Evolutionary conservation across 2,113 vertebrate genomes (phyloP).

Genomic region (Nycticorax nycticorax): DNA sequence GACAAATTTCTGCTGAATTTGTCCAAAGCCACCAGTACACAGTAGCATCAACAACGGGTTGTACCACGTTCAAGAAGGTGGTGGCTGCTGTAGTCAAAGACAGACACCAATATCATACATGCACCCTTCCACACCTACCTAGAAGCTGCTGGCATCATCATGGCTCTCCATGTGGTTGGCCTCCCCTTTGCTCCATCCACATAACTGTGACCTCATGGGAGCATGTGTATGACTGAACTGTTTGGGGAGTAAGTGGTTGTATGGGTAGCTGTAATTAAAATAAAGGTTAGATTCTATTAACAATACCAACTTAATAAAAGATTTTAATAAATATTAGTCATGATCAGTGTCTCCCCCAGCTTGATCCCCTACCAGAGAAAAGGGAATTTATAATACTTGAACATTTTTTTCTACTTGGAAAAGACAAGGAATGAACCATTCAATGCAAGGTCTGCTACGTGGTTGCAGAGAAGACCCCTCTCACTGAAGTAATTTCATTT

Average conservation of each 20-base stretch:
- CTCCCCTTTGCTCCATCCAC: background rate
- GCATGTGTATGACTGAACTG: background rate
- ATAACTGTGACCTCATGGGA: accelerated
- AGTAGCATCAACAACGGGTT: accelerated
- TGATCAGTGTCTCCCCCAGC: background rate
- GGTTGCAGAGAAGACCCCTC: background rate
- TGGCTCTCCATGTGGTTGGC: background rate
- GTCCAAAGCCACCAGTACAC: background rate
- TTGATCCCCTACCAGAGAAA: background rate
- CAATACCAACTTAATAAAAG: background rate
- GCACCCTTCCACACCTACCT: background rate
- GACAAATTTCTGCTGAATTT: background rate
- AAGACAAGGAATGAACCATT: background rate
- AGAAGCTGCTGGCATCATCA: background rate
- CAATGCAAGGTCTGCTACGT: accelerated
- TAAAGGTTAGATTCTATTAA: background rate
- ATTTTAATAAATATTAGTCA: background rate
- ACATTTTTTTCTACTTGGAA: background rate
- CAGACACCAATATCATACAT: accelerated
- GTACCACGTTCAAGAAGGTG: background rate
- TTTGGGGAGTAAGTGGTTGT: too few relatives aligned
- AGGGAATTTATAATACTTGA: background rate
- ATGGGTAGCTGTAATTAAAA: background rate
- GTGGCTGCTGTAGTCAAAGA: background rate
- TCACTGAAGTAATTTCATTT: background rate